phyloP scores from a whole-genome alignment of 2,797 vertebrate species.

The Silurus lanzhouensis region DNA sequence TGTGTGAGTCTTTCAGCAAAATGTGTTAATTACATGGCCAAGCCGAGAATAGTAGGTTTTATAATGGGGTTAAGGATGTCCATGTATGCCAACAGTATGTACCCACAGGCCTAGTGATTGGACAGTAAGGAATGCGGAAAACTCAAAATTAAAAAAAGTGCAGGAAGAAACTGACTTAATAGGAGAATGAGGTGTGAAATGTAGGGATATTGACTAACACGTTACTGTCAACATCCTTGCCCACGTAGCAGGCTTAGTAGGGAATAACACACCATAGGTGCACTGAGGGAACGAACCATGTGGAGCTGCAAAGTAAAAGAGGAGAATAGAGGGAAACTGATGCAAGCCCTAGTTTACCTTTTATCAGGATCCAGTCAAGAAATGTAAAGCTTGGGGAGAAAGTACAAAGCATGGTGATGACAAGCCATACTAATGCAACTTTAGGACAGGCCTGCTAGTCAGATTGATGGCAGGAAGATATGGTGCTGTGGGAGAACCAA shows the following conservation, averaged over 20 bases:
- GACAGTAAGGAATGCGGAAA: not conserved
- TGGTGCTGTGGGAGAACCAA: not conserved
- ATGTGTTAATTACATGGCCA: slow-evolving; percentile 1
- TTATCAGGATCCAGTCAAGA: not conserved
- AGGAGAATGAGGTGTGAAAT: slow-evolving; percentile 1
- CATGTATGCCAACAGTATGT: not conserved
- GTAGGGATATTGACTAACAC: not conserved
- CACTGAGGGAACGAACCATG: not conserved
- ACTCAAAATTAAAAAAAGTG: not conserved
- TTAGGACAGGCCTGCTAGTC: not conserved
- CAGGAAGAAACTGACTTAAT: not conserved
- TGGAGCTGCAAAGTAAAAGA: not conserved
- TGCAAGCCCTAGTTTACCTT: not conserved
- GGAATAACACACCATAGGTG: not conserved
- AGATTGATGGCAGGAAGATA: not conserved
- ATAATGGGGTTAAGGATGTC: not conserved
- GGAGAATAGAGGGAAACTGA: not conserved
- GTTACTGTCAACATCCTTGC: not conserved
- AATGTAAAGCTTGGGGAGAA: not conserved
- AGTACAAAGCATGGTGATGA: too few species aligned
- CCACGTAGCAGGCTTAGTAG: not conserved
- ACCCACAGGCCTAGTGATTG: not conserved
- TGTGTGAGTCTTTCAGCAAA: not conserved
- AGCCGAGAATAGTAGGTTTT: not conserved
- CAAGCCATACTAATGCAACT: not conserved